Conservation (phyloP, 1,140 invertebrate genomes). For the Leptoteleia sp. region DNA sequence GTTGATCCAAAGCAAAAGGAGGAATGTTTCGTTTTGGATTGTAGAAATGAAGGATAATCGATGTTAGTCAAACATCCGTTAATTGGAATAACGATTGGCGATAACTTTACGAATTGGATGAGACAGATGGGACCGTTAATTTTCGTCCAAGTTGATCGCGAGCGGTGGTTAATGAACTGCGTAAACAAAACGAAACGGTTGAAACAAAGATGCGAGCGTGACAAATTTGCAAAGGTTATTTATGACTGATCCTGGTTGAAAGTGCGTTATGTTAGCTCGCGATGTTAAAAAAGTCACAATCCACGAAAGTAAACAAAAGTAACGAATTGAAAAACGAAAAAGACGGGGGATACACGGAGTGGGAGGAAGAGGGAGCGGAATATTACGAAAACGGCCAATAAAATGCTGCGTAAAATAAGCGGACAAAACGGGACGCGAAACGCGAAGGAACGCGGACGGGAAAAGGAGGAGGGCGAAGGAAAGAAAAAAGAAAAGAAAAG, state of each 20-base stretch:
- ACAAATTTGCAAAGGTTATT: not conserved
- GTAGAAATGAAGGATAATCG: too few relatives aligned
- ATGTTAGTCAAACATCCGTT: too few relatives aligned
- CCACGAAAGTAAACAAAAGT: not conserved
- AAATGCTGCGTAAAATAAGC: not conserved
- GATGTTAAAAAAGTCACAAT: not conserved
- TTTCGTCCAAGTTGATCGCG: too few relatives aligned
- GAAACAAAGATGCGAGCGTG: too few relatives aligned
- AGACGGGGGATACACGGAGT: not conserved
- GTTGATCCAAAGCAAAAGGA: too few relatives aligned
- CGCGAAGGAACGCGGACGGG: not conserved
- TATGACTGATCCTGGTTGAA: not conserved
- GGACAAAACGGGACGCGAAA: too few relatives aligned
- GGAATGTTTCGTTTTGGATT: too few relatives aligned
- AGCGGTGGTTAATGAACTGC: not conserved
- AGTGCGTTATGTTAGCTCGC: not conserved
- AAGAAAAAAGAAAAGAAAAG: constrained; percentile 2
- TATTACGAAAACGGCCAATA: not conserved
- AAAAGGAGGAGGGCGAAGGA: constrained; percentile 4
- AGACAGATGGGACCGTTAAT: too few relatives aligned
- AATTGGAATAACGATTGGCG: too few relatives aligned
- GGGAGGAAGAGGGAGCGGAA: not conserved
- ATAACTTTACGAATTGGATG: too few relatives aligned
- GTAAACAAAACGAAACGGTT: too few relatives aligned
- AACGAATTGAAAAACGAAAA: not conserved